A percentile compares a stretch with the other conserved stretches of the same genome.
Conservation (phyloP, 2,113 vertebrate species). For the Rhea pennata region DNA sequence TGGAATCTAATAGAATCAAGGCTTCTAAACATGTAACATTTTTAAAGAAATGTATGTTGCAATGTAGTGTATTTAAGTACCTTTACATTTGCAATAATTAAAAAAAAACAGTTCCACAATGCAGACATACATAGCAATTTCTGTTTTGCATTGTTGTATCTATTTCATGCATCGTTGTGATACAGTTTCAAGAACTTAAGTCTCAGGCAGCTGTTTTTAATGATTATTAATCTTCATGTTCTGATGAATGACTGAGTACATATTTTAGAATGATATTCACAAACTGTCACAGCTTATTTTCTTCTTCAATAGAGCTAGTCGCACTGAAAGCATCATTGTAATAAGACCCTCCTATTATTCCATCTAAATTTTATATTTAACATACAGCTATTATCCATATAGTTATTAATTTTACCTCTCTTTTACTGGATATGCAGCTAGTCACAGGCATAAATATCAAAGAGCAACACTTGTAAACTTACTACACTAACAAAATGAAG, state of each 20-base stretch:
- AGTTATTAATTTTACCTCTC: neutral
- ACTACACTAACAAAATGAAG: neutral
- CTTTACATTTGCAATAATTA: no score
- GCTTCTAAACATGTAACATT: neutral
- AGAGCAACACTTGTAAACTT: neutral
- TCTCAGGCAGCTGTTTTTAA: neutral
- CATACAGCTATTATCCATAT: neutral
- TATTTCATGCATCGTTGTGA: neutral
- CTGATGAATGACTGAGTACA: neutral
- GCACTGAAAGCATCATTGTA: neutral
- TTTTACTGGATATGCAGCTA: neutral
- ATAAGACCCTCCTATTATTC: neutral
- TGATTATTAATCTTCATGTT: neutral
- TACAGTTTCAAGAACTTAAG: neutral
- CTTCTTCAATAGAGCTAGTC: neutral
- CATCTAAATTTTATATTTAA: neutral
- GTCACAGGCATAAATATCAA: neutral
- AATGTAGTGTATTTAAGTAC: neutral
- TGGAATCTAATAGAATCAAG: neutral
- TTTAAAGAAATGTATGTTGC: neutral
- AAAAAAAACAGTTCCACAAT: neutral
- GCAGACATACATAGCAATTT: neutral
- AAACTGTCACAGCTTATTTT: neutral
- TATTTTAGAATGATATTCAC: neutral
- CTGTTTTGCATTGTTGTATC: neutral